Base-by-base conservation (phyloP, 1,140 invertebrate genomes). In the Asobara japonica region DNA sequence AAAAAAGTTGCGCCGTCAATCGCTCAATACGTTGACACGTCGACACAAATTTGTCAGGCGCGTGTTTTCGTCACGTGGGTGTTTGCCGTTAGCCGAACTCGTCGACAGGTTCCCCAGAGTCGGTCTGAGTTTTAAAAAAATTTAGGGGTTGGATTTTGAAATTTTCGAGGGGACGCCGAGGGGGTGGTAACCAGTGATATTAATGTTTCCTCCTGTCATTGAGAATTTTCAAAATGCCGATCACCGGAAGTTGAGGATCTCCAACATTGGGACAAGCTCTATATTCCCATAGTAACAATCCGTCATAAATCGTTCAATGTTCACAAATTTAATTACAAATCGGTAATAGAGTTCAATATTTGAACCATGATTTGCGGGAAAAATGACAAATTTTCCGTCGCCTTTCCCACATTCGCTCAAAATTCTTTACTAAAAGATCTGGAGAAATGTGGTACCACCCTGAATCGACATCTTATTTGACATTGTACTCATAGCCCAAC, bases 21-120 rank as follows among this genome's bases (percentile, higher is more conserved):
- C 84, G 75, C 79, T 85, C 80, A 85, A 81, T 70, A 79, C 68
- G 74, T 77, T 82, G 82, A 83, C 84, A 76, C 51, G 20, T 56
- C 51, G 51, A 20, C 18, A 56, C 6, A 18, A 56, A 56, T 56
- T 56, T 56, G 18, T 56, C 51, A 56, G 69, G 61, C 69, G 48
- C 70, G 45, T 71, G 27, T 56, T 65, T 45, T 41, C 62, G 41
- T 72, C 16, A 65, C 22, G 62, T 48, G 62, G 62, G 62, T 41
- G 70, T 65, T 22, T 27, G 48, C 41, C 38, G 18, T 11, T n/a
- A 45, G 62, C n/a, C 70, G 56, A 56, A 69, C 69, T 66, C 77
- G 79, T 78, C 77, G 78, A 78, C 79, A 78, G 78, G 68, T 76
- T 71, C 69, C 60, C 66, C 60, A n/a, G 29, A 1, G 0, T 27